phyloP scores from a whole-genome alignment of 2,888 invertebrate genomes.

The Schizaphis graminum region DNA sequence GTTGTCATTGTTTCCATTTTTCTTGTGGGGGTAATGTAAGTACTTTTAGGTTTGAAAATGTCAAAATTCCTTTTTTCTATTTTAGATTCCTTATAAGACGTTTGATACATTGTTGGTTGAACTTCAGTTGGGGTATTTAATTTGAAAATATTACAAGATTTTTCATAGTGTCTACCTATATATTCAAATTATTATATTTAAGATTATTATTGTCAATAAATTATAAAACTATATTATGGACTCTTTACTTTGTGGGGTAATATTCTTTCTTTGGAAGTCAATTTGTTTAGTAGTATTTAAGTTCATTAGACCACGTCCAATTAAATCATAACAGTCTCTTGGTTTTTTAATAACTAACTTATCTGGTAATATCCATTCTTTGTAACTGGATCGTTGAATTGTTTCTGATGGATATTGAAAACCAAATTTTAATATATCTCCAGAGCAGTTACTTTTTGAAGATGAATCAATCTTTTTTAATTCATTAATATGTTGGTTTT shows the following conservation, averaged over 20 bases:
- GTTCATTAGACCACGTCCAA: not conserved
- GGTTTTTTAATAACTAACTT: not conserved
- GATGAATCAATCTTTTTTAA: not conserved
- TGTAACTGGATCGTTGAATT: conserved; percentile 1
- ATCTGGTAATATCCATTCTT: not conserved
- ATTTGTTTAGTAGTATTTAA: conserved; percentile 2
- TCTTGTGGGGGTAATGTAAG: not conserved
- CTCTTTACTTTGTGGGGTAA: not conserved
- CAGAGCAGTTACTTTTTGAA: not conserved
- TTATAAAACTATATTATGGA: not conserved
- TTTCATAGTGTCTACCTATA: conserved; percentile 15
- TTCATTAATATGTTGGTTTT: not conserved
- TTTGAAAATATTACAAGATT: conserved; percentile 10
- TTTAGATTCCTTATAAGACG: not conserved
- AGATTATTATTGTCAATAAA: no score
- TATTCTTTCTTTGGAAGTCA: conserved; percentile 20
- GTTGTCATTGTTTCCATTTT: conserved; percentile 44
- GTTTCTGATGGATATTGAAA: not conserved
- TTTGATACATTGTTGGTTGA: not conserved
- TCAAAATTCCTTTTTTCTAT: not conserved
- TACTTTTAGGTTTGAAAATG: not conserved
- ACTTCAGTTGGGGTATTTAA: not conserved
- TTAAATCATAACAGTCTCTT: not conserved
- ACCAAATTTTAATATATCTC: conserved; percentile 5
- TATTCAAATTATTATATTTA: not conserved